Evolutionary conservation across 2,113 vertebrate species (phyloP).

Genomic region (Ammodytes marinus): DNA sequence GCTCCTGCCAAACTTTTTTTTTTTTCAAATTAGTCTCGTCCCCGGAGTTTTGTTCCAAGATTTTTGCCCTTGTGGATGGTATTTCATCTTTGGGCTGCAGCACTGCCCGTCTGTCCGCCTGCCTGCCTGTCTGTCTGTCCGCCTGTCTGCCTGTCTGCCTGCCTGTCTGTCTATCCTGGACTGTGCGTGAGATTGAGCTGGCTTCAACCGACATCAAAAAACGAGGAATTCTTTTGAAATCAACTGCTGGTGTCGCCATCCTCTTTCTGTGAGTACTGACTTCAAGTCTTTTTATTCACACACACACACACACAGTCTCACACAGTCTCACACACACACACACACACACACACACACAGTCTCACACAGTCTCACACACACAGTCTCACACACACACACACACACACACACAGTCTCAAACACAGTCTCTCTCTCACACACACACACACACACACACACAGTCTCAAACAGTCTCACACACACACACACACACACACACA

Average conservation of each 20-base stretch:
- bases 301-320: too few relatives aligned
- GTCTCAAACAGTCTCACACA: too few relatives aligned
- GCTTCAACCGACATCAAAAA: constrained; percentile 54
- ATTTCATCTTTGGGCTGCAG: background rate
- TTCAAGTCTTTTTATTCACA: too few relatives aligned
- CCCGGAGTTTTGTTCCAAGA: constrained; percentile 10
- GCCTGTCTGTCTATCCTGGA: constrained; percentile 33
- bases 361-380: too few relatives aligned
- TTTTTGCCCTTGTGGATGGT: constrained; percentile 62
- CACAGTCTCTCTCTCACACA: too few relatives aligned
- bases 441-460: too few relatives aligned
- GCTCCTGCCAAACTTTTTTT: constrained; percentile 18
- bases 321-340: too few relatives aligned
- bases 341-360: too few relatives aligned
- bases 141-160: background rate
- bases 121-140: constrained; percentile 1
- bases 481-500: too few relatives aligned
- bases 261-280: constrained; percentile 82
- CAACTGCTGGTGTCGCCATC: constrained; percentile 75
- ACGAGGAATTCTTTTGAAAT: constrained; percentile 67
- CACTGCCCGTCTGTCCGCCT: too few relatives aligned
- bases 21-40: constrained; percentile 14
- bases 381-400: too few relatives aligned
- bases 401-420: too few relatives aligned
- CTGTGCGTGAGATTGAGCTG: constrained; percentile 53